Conservation (phyloP, 2,113 vertebrate genomes). For the Ceyx margarethae region DNA sequence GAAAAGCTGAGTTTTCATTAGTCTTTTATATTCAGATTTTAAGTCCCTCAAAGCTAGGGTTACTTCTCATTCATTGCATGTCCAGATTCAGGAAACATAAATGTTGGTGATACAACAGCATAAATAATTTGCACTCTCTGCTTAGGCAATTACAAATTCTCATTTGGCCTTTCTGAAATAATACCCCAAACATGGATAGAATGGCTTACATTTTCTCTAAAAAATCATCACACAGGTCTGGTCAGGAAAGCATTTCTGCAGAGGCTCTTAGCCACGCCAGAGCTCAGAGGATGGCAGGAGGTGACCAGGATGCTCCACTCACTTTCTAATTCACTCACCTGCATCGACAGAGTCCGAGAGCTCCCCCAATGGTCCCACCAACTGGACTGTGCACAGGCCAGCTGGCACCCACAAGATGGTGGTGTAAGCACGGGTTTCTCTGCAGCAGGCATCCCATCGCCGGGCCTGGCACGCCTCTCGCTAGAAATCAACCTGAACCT, state of each 20-base stretch:
- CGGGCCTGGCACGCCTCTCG: accelerated
- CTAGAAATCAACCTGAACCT: neutral
- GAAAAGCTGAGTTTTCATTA: neutral
- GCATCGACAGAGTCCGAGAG: too few relatives aligned
- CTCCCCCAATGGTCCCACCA: too few relatives aligned
- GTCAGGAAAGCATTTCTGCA: neutral
- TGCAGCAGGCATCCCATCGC: accelerated
- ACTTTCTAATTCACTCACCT: too few relatives aligned
- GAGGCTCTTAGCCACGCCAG: neutral
- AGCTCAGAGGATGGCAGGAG: too few relatives aligned
- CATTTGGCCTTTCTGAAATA: neutral
- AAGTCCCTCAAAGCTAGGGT: neutral
- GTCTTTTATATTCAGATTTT: neutral
- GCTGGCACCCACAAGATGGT: neutral
- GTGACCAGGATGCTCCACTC: neutral
- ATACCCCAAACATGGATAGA: neutral
- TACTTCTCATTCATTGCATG: neutral
- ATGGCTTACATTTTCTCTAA: neutral
- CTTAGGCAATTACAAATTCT: neutral
- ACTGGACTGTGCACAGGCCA: neutral
- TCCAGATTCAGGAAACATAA: neutral
- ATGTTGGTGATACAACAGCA: accelerated
- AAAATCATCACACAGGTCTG: neutral
- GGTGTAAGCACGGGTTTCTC: neutral
- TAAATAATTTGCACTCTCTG: accelerated